Percentiles rank a stretch among this genome's conserved stretches.
phyloP scores from a whole-genome alignment of 2,797 vertebrate genomes.

The Acomys russatus region DNA sequence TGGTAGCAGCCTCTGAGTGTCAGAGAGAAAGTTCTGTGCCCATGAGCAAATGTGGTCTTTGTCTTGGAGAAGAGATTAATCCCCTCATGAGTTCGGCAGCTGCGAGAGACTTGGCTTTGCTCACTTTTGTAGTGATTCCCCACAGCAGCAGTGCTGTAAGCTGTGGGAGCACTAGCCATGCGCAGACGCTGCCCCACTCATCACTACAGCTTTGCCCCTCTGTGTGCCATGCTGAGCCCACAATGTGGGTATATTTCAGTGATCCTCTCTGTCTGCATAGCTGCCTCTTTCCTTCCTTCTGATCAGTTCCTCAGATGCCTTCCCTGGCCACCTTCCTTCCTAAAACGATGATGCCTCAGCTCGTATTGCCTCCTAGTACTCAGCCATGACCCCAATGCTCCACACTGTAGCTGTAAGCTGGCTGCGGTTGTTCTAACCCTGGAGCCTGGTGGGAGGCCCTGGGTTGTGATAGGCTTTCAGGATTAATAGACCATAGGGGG shows the following conservation, averaged over 20 bases:
- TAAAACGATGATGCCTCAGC: fast-evolving
- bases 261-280: not conserved
- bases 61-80: not conserved
- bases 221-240: fast-evolving
- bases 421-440: not conserved
- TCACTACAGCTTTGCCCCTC: not conserved
- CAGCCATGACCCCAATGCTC: fast-evolving
- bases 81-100: too few relatives aligned
- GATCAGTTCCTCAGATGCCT: not conserved
- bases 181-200: not conserved
- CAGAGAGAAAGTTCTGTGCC: fast-evolving
- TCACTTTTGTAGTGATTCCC: fast-evolving
- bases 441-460: not conserved
- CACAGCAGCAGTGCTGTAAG: not conserved
- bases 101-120: too few relatives aligned
- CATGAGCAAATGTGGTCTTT: fast-evolving
- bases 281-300: not conserved
- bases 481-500: not conserved
- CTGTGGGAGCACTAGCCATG: fast-evolving
- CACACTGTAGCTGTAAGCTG: fast-evolving
- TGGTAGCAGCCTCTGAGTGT: not conserved
- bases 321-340: not conserved
- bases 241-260: fast-evolving
- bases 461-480: not conserved
- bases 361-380: fast-evolving